Evolutionary conservation across 37 sponge, comb jelly and placozoan genomes (phyloP).

Genomic region (Trichoplax adhaerens): DNA sequence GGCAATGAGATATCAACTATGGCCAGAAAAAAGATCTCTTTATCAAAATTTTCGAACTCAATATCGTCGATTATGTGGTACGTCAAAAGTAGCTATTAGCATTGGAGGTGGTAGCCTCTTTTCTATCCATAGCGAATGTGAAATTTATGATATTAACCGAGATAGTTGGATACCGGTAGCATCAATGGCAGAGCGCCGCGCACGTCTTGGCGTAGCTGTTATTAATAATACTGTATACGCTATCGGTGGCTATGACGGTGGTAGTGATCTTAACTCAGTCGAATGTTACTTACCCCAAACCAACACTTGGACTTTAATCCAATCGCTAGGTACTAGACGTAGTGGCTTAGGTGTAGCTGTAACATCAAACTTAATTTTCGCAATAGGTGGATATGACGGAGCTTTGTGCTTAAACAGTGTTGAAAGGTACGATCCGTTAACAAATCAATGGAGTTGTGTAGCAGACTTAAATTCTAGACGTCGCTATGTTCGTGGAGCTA

Average conservation of each 20-base stretch:
- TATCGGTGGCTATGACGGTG: conserved; percentile 75
- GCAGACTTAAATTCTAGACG: conserved; percentile 1
- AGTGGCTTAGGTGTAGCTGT: no score
- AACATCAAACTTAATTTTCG: conserved; percentile 32
- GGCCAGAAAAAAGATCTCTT: conserved; percentile 31
- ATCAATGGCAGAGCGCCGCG: conserved; percentile 31
- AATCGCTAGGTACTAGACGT: no score
- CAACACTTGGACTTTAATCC: conserved; percentile 50
- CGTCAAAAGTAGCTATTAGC: no score
- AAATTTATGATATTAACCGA: conserved; percentile 30
- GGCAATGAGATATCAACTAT: conserved; percentile 18
- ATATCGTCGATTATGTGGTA: no score
- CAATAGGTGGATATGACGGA: conserved; percentile 60
- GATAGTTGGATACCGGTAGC: conserved; percentile 38
- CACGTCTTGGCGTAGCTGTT: conserved; percentile 55
- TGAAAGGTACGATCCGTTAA: conserved; percentile 60
- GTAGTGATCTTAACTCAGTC: conserved; percentile 78
- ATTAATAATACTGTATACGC: conserved; percentile 44
- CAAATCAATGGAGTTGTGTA: conserved; percentile 34
- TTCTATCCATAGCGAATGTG: conserved; percentile 12
- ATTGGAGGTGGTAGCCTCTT: no score
- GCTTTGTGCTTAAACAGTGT: conserved; percentile 23
- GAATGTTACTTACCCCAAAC: conserved; percentile 68
- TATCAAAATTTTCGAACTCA: no score
- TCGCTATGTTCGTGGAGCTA: no score